These are phyloP conservation scores for Diprion similis DNA, from an alignment of 1,140 invertebrate species.

Conservation along the genomic window DNA sequence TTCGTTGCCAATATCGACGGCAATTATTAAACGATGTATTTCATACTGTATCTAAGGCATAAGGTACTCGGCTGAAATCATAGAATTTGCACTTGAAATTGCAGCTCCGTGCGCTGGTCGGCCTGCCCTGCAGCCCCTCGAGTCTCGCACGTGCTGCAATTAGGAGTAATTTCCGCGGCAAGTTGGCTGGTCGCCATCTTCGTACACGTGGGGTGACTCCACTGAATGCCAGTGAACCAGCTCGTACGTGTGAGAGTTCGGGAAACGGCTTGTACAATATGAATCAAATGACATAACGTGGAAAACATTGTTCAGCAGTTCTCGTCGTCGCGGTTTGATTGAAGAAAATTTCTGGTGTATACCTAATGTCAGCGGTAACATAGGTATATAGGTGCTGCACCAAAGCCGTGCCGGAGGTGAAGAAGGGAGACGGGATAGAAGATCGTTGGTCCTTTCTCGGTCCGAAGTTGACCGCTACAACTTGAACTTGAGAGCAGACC, in stretches of 20 bases:
- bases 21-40: constrained; percentile 1
- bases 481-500: neutral
- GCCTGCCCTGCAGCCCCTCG: constrained; percentile 9
- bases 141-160: constrained; percentile 33
- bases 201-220: neutral
- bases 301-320: constrained; percentile 6
- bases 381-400: too few relatives aligned
- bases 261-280: neutral
- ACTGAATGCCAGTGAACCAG: neutral
- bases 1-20: constrained; percentile 9
- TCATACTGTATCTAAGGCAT: constrained; percentile 9
- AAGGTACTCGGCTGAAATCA: constrained; percentile 10
- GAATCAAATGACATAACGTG: constrained; percentile 1
- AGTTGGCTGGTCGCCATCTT: constrained; percentile 38
- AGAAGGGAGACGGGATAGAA: too few relatives aligned
- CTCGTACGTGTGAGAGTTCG: neutral
- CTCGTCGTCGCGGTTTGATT: neutral
- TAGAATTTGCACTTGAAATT: neutral
- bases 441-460: too few relatives aligned
- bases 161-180: constrained; percentile 52
- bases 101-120: constrained; percentile 25
- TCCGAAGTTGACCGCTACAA: neutral
- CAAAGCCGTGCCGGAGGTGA: too few relatives aligned
- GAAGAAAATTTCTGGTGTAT: too few relatives aligned
- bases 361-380: too few relatives aligned